Conservation (phyloP, 2,888 invertebrate species). For the Endotricha flammealis region DNA sequence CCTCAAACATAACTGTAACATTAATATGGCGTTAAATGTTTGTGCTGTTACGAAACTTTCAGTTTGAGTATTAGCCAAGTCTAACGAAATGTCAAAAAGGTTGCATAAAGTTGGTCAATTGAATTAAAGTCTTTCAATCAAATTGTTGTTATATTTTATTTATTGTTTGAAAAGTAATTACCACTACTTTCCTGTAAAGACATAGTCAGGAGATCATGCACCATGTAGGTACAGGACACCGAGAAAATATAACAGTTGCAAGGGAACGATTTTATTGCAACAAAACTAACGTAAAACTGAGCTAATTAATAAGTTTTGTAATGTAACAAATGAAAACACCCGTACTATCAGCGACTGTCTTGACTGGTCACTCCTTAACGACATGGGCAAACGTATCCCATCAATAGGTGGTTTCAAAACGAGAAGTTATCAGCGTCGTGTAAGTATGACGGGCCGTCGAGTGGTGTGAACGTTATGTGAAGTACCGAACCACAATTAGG, state of each 20-base stretch:
- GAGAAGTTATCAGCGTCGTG: not conserved
- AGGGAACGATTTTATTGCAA: no score
- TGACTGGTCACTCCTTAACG: no score
- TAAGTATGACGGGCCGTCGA: conserved; percentile 18
- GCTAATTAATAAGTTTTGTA: no score
- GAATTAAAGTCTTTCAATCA: not conserved
- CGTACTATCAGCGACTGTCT: no score
- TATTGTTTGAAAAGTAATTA: no score
- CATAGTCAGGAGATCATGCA: no score
- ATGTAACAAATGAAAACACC: no score
- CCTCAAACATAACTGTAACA: not conserved
- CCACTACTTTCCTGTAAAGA: no score
- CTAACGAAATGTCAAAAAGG: conserved; percentile 2
- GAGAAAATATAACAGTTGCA: no score
- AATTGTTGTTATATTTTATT: not conserved
- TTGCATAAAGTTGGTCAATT: conserved; percentile 4
- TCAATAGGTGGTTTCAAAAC: not conserved
- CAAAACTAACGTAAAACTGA: no score
- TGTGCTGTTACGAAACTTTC: conserved; percentile 1
- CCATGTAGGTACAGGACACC: no score
- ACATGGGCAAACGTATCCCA: no score
- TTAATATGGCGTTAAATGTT: not conserved
- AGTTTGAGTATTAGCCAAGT: conserved; percentile 4
- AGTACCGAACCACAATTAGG: conserved; percentile 33
- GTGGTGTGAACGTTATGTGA: conserved; percentile 35